Conservation (phyloP, 2,113 vertebrate species). For the Rhabdornis inornatus region DNA sequence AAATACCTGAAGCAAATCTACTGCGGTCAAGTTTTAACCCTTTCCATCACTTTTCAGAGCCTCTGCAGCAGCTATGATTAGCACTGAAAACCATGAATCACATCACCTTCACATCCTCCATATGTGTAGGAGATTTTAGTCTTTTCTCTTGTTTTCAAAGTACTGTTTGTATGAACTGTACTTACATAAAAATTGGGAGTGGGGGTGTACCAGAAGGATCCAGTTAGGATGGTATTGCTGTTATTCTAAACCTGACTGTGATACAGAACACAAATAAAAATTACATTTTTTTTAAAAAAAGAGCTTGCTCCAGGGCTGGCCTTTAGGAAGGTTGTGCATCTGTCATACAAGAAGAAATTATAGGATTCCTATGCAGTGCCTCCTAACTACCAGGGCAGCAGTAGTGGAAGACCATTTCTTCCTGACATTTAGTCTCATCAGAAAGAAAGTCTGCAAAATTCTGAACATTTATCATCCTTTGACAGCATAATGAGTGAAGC, state of each 20-base stretch:
- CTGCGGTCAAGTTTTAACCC: rapidly evolving
- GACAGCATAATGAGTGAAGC: background rate
- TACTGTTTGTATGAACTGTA: background rate
- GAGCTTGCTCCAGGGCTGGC: background rate
- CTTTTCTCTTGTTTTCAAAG: background rate
- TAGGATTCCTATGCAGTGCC: background rate
- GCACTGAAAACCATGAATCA: background rate
- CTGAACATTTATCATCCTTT: background rate
- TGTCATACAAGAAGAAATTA: background rate
- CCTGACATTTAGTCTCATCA: background rate
- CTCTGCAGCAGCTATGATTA: background rate
- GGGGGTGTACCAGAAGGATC: background rate
- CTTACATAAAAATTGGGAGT: background rate
- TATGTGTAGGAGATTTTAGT: background rate
- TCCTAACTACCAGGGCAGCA: background rate
- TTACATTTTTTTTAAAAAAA: background rate
- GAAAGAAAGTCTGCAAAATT: background rate
- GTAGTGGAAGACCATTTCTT: background rate
- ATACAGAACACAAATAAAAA: background rate
- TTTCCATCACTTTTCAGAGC: background rate
- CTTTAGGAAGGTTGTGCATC: background rate
- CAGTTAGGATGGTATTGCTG: rapidly evolving
- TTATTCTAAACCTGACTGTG: background rate
- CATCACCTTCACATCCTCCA: background rate
- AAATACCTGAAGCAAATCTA: background rate